Conservation (phyloP, 1,140 invertebrate genomes). For the Ceratoteleas bidentatus region DNA sequence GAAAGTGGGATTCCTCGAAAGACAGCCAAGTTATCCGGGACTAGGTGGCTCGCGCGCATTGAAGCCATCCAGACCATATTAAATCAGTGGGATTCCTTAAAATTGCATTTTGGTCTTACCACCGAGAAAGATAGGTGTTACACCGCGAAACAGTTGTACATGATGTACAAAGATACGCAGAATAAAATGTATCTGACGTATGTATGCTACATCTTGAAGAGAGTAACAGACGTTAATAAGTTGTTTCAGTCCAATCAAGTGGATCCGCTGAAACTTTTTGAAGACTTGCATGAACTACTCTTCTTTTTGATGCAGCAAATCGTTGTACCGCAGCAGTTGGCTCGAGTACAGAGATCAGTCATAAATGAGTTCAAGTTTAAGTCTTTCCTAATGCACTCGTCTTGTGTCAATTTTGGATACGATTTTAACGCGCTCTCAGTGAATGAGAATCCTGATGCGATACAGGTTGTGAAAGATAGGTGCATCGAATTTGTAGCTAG, state of each 20-base stretch:
- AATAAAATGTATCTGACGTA: conserved; percentile 40
- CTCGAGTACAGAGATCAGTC: neutral
- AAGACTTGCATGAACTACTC: conserved; percentile 39
- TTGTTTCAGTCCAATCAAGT: conserved; percentile 61
- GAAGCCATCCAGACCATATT: conserved; percentile 67
- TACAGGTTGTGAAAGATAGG: conserved; percentile 21
- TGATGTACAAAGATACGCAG: conserved; percentile 32
- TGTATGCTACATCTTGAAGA: conserved; percentile 41
- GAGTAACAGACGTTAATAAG: conserved; percentile 46
- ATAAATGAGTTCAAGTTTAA: conserved; percentile 24
- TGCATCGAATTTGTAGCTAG: conserved; percentile 18
- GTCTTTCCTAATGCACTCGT: conserved; percentile 21
- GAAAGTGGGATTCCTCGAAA: conserved; percentile 52
- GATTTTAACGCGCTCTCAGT: conserved; percentile 19
- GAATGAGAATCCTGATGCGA: neutral
- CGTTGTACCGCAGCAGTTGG: conserved; percentile 31
- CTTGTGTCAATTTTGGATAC: conserved; percentile 41
- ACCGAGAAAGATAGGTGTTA: conserved; percentile 32
- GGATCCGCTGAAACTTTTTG: conserved; percentile 58
- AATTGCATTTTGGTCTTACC: conserved; percentile 57
- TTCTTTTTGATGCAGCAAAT: conserved; percentile 32
- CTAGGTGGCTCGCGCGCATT: conserved; percentile 67
- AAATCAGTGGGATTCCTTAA: conserved; percentile 67
- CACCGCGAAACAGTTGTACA: conserved; percentile 30
- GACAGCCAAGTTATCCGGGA: conserved; percentile 59